Evolutionary conservation across 2,888 invertebrate genomes (phyloP), one percentile per base, ranked within the genome.

Genomic region (Xanthorhoe designata): DNA sequence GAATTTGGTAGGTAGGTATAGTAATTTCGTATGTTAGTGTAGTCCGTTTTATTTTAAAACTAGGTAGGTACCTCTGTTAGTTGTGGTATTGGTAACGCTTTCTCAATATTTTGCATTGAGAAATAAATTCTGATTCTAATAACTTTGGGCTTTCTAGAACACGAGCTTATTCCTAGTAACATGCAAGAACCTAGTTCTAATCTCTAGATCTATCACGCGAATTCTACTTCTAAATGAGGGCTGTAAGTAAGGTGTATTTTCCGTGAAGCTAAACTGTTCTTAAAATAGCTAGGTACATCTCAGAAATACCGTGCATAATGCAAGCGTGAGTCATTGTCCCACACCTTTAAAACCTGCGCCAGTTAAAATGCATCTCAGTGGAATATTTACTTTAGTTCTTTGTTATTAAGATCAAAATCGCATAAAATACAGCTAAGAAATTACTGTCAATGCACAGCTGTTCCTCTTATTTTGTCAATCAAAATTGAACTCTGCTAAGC

Each of bases 251-350:
- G 51, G 17, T 4, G 18, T 13, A 47, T 63, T 47, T 60, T 54
- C 54, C 54, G 17, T 62, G 32, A 42, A 50, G 52, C n/a, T 59
- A 15, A 47, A 49, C 9, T 19, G 50, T 52, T 61, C 42, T 35
- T 59, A 61, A 64, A 64, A 67, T 67, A 67, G 57, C 63, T 24
- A n/a, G n/a, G n/a, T n/a, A 45, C 66, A 56, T 56, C 62, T 63
- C 51, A 58, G 47, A 66, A 68, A 56, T 62, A n/a, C 64, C 63
- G 50, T 50, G 63, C 64, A 65, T 64, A 64, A 63, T 68, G 64
- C 70, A 67, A 61, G 53, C 47, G 52, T 72, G 72, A 70, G 10
- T 72, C 72, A 72, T 42, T 53, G 63, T 62, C 57, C 60, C 71
- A 60, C 70, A 56, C 72, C 72, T 58, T 62, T 38, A 17, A 0